These are phyloP conservation scores for Coregonus sp. DNA, from an alignment of 2,797 vertebrate genomes.

Conservation along the genomic window DNA sequence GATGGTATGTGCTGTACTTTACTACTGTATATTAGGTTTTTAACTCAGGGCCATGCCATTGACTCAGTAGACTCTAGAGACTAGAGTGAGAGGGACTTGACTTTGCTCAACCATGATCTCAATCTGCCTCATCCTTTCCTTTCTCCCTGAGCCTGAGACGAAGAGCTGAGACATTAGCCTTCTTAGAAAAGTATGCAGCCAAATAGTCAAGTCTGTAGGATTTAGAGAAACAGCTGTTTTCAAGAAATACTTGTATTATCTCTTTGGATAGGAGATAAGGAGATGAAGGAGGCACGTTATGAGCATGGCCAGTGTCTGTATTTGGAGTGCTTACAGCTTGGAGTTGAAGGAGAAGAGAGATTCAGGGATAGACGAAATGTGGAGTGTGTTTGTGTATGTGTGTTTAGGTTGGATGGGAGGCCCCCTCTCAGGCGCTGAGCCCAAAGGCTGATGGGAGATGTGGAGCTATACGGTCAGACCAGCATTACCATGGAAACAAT, in stretches of 20 bases:
- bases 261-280: constrained; percentile 24
- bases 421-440: constrained; percentile 38
- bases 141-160: too few species aligned
- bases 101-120: too few species aligned
- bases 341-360: background rate
- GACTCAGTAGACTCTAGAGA: too few species aligned
- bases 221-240: constrained; percentile 48
- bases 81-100: too few species aligned
- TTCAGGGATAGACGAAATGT: background rate
- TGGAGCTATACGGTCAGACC: background rate
- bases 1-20: too few species aligned
- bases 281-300: background rate
- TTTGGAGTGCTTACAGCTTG: constrained; percentile 17
- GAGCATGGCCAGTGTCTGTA: background rate
- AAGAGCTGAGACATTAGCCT: background rate
- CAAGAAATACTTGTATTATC: constrained; percentile 40
- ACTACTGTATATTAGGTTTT: too few species aligned
- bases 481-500: constrained; percentile 33
- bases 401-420: constrained; percentile 17
- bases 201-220: constrained; percentile 36
- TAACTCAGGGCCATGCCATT: too few species aligned
- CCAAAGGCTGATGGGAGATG: constrained; percentile 23
- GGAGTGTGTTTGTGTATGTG: constrained; percentile 6
- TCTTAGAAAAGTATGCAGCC: background rate
- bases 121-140: too few species aligned